Evolutionary conservation across 92 coral and sea anemone genomes (phyloP).

Genomic region (Umimayanthus kanabou): DNA sequence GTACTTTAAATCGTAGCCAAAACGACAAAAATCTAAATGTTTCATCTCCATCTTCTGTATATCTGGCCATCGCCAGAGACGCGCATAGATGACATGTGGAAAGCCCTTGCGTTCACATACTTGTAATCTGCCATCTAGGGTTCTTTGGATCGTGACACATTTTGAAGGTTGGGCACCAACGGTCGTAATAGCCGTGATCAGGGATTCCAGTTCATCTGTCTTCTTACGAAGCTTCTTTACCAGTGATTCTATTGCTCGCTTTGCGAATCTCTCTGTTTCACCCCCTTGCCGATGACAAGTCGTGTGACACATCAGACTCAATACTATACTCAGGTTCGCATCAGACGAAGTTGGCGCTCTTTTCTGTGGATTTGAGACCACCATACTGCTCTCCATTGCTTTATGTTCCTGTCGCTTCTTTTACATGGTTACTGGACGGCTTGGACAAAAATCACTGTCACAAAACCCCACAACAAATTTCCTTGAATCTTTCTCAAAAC

Average conservation of each 20-base stretch:
- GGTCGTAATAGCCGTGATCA: conserved; percentile 90
- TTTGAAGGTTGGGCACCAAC: conserved; percentile 96
- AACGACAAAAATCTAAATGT: conserved; percentile 97
- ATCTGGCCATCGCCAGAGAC: conserved; percentile 99
- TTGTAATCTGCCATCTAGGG: conserved; percentile 97
- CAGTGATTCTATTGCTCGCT: conserved; percentile 97
- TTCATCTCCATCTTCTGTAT: conserved; percentile 99
- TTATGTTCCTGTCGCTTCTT: conserved; percentile 66
- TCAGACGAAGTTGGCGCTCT: conserved; percentile 98
- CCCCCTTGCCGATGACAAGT: conserved; percentile 98
- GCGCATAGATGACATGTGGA: conserved; percentile 99
- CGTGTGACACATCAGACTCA: conserved; percentile 96
- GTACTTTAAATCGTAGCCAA: conserved; percentile 96
- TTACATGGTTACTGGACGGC: conserved; percentile 43
- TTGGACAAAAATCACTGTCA: conserved; percentile 49
- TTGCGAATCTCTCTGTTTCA: conserved; percentile 99
- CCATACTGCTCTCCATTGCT: conserved; percentile 91
- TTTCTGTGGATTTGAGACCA: conserved; percentile 85
- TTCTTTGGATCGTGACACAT: conserved; percentile 98
- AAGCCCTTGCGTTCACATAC: conserved; percentile 99
- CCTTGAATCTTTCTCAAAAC: conserved; percentile 40
- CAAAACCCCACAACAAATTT: conserved; percentile 44
- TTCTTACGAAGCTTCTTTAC: conserved; percentile 98
- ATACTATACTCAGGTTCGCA: conserved; percentile 97
- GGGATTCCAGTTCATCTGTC: conserved; percentile 95